A percentile compares a stretch with the other conserved stretches of the same genome.
Evolutionary conservation across 2,797 vertebrate genomes (phyloP).

Genomic region (Rhyacichthys aspro): DNA sequence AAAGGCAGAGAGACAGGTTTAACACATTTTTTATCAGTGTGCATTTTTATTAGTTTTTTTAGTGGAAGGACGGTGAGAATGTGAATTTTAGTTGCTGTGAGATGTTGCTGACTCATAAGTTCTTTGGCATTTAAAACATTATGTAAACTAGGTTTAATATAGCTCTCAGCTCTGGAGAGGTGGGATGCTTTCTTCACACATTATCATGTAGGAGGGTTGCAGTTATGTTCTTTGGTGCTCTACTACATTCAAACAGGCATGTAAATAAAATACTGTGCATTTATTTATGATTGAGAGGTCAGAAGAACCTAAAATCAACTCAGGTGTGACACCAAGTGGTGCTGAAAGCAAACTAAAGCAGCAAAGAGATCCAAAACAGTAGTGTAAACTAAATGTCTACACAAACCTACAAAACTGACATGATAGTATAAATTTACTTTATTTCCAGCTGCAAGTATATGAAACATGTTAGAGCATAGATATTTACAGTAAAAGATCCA

Average conservation of each 20-base stretch:
- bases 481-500: constrained; percentile 83
- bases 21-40: not conserved
- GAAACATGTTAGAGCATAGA: constrained; percentile 83
- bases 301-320: not conserved
- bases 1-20: constrained; percentile 9
- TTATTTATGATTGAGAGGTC: constrained; percentile 2
- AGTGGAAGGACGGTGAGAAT: not conserved
- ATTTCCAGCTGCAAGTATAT: constrained; percentile 84
- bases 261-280: not conserved
- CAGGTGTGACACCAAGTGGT: constrained; percentile 52
- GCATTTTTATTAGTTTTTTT: too few species aligned
- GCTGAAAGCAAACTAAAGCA: not conserved
- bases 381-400: constrained; percentile 25
- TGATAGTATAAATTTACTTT: constrained; percentile 80
- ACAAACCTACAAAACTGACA: constrained; percentile 45
- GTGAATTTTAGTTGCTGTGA: constrained; percentile 43
- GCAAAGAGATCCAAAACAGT: not conserved
- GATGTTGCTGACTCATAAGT: constrained; percentile 66
- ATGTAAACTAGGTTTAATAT: constrained; percentile 74
- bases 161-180: constrained; percentile 58
- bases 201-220: constrained; percentile 55
- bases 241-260: not conserved
- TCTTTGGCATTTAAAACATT: constrained; percentile 69
- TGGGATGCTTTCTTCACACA: constrained; percentile 55
- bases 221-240: constrained; percentile 8